Percentiles rank a stretch among this genome's conserved stretches.
These are phyloP conservation scores for Fringilla coelebs DNA, from an alignment of 2,797 vertebrate genomes.

Conservation along the genomic window DNA sequence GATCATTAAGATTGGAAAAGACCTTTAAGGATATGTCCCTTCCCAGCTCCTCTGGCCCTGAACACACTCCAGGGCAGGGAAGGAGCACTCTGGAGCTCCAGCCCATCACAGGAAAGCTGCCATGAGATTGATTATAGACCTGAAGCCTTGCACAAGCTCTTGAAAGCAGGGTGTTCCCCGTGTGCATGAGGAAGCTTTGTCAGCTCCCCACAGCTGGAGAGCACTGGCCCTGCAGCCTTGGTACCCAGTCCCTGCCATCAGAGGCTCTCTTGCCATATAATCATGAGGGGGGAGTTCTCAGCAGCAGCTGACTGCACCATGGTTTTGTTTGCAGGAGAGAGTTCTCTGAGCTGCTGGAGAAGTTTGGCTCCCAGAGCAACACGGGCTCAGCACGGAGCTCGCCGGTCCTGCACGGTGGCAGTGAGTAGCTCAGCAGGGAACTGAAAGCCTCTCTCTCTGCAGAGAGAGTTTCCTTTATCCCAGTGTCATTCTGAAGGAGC, in stretches of 20 bases:
- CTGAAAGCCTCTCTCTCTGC: neutral
- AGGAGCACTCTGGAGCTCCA: neutral
- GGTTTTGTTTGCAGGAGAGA: slow-evolving; percentile 78
- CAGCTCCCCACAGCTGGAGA: neutral
- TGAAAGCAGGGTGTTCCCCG: neutral
- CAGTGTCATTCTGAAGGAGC: neutral
- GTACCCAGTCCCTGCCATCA: neutral
- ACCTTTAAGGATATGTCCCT: fast-evolving
- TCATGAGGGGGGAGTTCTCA: neutral
- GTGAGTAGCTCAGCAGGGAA: slow-evolving; percentile 58
- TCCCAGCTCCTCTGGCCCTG: neutral
- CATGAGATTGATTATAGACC: neutral
- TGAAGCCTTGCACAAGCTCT: neutral
- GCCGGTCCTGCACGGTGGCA: slow-evolving; percentile 75
- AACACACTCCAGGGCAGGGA: neutral
- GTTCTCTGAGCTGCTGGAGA: slow-evolving; percentile 87
- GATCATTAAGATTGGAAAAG: neutral
- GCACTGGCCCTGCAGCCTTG: fast-evolving
- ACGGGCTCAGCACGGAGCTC: slow-evolving; percentile 85
- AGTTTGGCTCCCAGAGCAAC: slow-evolving; percentile 87
- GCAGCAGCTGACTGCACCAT: neutral
- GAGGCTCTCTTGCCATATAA: neutral
- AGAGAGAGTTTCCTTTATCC: neutral
- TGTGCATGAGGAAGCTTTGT: neutral
- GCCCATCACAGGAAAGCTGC: neutral